Base-by-base conservation (phyloP, 2,113 vertebrate species). In the Redunca redunca region DNA sequence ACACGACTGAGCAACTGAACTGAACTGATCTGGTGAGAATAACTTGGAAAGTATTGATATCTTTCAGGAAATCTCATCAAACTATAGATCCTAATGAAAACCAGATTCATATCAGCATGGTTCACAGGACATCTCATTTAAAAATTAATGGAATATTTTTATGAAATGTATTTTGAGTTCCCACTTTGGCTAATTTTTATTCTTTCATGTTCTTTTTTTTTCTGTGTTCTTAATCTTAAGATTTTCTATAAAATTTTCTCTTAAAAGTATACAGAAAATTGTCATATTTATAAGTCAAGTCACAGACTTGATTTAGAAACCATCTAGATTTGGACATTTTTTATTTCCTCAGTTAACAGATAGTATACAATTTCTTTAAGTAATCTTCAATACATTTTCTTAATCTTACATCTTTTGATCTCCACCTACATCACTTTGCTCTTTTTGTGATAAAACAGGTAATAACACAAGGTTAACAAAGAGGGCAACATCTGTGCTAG, bases 391-490 rank as follows among this genome's bases (percentile, higher is more conserved):
- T 93, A 28, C 43, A 50, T 89, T 97, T 96, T 94, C 33, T 94
- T 94, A 91, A 92, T 95, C 82, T 88, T 95, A 88, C 4, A 95
- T 48, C 62, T 64, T 96, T 77, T 91, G 28, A 78, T 81, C 48
- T 90, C 85, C 40, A 89, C 67, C 57, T 71, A 95, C 94, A 77
- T n/a, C 50, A 53, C 80, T 98, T 85, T 96, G 60, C 52, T 93
- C 87, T 90, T 77, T 52, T 95, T 25, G 30, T 96, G 67, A 86
- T 88, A 94, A 97, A 94, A 95, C 26, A 74, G 85, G 97, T 84
- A 95, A 96, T 82, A 95, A 77, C 30, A 94, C 91, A 96, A 94
- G 80, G 86, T 97, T 97, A 96, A 94, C 40, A 93, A 91, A 26
- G 40, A 94, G 55, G 81, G 30, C 92, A 98, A 94, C 57, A 96